Percentiles rank a stretch among this genome's conserved stretches.
phyloP scores from a whole-genome alignment of 53 echinoderm and acorn worm species.

The Paelopatides confundens region DNA sequence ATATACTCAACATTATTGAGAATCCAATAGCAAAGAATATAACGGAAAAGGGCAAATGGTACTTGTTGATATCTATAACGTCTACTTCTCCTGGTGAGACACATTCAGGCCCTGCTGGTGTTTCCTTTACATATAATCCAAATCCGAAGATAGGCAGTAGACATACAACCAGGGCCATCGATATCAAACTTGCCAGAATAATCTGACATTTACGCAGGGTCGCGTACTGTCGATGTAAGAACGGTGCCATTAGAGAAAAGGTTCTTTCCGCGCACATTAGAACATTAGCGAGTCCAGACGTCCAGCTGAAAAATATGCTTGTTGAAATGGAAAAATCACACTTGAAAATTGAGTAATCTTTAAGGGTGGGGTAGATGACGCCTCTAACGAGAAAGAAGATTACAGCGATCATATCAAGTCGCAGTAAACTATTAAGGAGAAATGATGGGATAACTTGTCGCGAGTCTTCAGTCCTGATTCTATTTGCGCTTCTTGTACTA shows the following conservation, averaged over 20 bases:
- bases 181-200: not conserved
- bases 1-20: not conserved
- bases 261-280: conserved; percentile 36
- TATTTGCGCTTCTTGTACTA: conserved; percentile 27
- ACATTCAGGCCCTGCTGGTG: not conserved
- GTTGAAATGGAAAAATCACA: not conserved
- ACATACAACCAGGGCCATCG: not conserved
- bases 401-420: conserved; percentile 25
- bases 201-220: conserved; percentile 8
- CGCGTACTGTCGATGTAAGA: not conserved
- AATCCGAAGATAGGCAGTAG: conserved; percentile 24
- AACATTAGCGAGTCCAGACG: conserved; percentile 20
- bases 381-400: not conserved
- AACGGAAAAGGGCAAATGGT: conserved; percentile 9
- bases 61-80: not conserved
- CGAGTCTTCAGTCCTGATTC: not conserved
- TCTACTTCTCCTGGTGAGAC: conserved; percentile 22
- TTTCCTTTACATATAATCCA: not conserved
- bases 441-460: not conserved
- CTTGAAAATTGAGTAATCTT: no score
- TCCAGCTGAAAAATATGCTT: conserved; percentile 25
- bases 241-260: conserved; percentile 14
- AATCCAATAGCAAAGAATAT: conserved; percentile 30
- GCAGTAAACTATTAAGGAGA: conserved; percentile 3
- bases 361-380: not conserved